Percentiles rank a stretch among this genome's conserved stretches.
Conservation (phyloP, 1,140 invertebrate species). For the Hetaerina americana region DNA sequence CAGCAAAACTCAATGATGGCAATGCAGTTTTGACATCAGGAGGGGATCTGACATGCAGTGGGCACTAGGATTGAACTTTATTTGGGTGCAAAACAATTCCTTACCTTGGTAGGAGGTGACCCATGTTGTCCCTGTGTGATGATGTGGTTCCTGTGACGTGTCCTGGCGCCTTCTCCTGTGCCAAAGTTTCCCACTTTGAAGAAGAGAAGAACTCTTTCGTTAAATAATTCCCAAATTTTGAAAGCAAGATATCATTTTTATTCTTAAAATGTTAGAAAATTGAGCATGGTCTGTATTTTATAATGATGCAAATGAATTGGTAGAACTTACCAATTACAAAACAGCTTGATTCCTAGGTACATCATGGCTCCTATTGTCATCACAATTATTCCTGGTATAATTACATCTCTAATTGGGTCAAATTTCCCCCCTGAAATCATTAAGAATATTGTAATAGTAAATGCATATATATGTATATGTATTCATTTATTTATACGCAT, state of each 20-base stretch:
- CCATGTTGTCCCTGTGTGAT: slow-evolving; percentile 20
- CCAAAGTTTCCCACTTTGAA: slow-evolving; percentile 17
- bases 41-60: too few species aligned
- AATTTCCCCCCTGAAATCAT: slow-evolving; percentile 4
- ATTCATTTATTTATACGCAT: too few species aligned
- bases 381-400: slow-evolving; percentile 11
- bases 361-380: slow-evolving; percentile 14
- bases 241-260: too few species aligned
- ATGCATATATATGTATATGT: too few species aligned
- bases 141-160: slow-evolving; percentile 9
- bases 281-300: not conserved
- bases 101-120: slow-evolving; percentile 21
- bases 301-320: slow-evolving; percentile 2
- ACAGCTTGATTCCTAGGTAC: slow-evolving; percentile 14
- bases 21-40: too few species aligned
- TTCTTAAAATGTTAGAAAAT: too few species aligned
- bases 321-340: slow-evolving; percentile 14
- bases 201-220: not conserved
- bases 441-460: too few species aligned
- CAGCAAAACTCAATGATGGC: too few species aligned
- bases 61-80: too few species aligned
- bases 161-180: slow-evolving; percentile 14
- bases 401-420: slow-evolving; percentile 11
- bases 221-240: not conserved
- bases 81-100: too few species aligned